Conservation (phyloP, 1,140 invertebrate species). For the Sarcophaga peregrina region DNA sequence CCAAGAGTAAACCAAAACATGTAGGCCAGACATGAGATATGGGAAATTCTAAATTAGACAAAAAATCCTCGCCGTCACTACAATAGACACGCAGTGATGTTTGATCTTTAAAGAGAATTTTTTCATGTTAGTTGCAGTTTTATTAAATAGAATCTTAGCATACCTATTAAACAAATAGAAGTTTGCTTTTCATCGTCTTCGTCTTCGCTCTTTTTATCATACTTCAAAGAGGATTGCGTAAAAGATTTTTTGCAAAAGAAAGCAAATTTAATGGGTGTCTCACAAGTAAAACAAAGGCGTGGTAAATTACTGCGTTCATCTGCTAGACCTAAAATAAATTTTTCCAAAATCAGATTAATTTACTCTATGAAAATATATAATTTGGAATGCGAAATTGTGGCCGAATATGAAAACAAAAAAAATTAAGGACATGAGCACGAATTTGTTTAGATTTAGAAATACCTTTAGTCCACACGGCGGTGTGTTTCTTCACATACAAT, state of each 20-base stretch:
- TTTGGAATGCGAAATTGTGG: too few species aligned
- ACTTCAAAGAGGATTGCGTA: neutral
- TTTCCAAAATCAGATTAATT: neutral
- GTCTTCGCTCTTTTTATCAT: conserved; percentile 50
- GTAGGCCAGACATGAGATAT: conserved; percentile 81
- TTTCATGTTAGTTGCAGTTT: neutral
- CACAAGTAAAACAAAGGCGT: conserved; percentile 81
- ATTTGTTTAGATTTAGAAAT: conserved; percentile 20
- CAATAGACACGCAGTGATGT: conserved; percentile 83
- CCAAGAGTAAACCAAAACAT: conserved; percentile 81
- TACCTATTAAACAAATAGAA: conserved; percentile 62
- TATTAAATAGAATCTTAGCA: neutral
- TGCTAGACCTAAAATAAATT: conserved; percentile 49
- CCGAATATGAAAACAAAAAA: too few species aligned
- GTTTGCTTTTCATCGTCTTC: conserved; percentile 52
- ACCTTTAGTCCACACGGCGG: conserved; percentile 84
- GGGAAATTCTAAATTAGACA: conserved; percentile 85
- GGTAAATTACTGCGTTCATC: conserved; percentile 64
- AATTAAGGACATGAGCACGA: too few species aligned
- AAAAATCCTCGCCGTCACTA: conserved; percentile 83
- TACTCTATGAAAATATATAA: too few species aligned
- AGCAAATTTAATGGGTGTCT: conserved; percentile 83
- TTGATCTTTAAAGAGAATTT: conserved; percentile 66
- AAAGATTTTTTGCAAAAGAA: conserved; percentile 72
- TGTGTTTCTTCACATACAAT: conserved; percentile 85